These are phyloP conservation scores for Heliopora coerulea DNA, from an alignment of 92 coral and sea anemone genomes.

Conservation along the genomic window DNA sequence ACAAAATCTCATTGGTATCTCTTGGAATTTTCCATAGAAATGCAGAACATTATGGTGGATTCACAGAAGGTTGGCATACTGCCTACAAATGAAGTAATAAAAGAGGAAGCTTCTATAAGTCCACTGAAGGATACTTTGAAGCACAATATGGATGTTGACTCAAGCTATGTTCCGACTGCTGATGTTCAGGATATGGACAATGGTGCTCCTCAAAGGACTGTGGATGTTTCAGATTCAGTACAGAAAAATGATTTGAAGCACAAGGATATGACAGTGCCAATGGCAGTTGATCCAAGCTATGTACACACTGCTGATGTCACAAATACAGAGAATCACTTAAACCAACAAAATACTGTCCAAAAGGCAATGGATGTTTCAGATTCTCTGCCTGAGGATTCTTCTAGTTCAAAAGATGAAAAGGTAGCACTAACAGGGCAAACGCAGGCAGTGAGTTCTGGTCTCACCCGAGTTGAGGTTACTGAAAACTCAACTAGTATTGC, in stretches of 20 bases:
- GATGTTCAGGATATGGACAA: too few relatives aligned
- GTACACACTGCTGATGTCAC: background rate
- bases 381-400: background rate
- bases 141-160: too few relatives aligned
- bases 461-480: slow-evolving; percentile 1
- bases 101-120: too few relatives aligned
- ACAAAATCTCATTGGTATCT: too few relatives aligned
- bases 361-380: background rate
- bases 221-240: too few relatives aligned
- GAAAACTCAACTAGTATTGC: slow-evolving; percentile 6
- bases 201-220: too few relatives aligned
- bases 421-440: background rate
- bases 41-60: too few relatives aligned
- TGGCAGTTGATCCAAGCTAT: slow-evolving; percentile 6
- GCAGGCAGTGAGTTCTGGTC: background rate
- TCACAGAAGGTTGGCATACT: too few relatives aligned
- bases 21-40: too few relatives aligned
- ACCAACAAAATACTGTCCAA: background rate
- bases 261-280: background rate
- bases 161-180: too few relatives aligned
- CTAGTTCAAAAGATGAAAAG: background rate
- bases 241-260: background rate
- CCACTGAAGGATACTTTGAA: too few relatives aligned
- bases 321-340: background rate
- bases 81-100: too few relatives aligned